phyloP scores from a whole-genome alignment of 2,888 invertebrate species.

The Archaeoteleia sp. region DNA sequence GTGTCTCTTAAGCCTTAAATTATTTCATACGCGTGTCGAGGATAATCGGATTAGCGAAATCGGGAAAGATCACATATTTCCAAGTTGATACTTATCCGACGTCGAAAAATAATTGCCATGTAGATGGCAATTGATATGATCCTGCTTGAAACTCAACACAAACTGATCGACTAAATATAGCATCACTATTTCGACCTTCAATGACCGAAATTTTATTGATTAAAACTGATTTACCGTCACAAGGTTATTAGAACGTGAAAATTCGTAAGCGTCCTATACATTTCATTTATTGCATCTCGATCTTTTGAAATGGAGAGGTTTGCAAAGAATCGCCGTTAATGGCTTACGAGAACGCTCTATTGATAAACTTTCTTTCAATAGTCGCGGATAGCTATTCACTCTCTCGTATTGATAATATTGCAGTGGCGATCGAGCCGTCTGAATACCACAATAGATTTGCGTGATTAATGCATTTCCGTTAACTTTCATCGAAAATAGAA shows the following conservation, averaged over 20 bases:
- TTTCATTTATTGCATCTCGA: constrained; percentile 25
- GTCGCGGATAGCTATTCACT: constrained; percentile 36
- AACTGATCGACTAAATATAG: too few relatives aligned
- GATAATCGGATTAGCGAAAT: constrained; percentile 22
- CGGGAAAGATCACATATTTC: constrained; percentile 16
- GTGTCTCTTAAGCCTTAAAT: constrained; percentile 3
- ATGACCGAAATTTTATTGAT: too few relatives aligned
- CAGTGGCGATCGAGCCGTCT: constrained; percentile 42
- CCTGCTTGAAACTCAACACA: too few relatives aligned
- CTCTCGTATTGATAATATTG: constrained; percentile 46
- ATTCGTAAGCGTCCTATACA: neutral
- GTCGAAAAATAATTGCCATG: neutral
- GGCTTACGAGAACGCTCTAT: constrained; percentile 38
- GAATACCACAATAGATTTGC: constrained; percentile 46
- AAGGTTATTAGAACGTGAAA: neutral
- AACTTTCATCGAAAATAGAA: constrained; percentile 41
- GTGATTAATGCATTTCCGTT: constrained; percentile 49
- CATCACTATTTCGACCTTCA: too few relatives aligned
- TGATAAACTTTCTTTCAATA: constrained; percentile 48
- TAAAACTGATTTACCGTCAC: neutral
- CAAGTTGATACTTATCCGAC: constrained; percentile 11
- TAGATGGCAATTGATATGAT: too few relatives aligned
- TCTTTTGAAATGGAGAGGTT: constrained; percentile 34
- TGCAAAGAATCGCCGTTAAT: constrained; percentile 32
- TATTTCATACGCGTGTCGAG: constrained; percentile 6